Conservation (phyloP, 2,888 invertebrate genomes). For the Eudiplozoon nipponicum region DNA sequence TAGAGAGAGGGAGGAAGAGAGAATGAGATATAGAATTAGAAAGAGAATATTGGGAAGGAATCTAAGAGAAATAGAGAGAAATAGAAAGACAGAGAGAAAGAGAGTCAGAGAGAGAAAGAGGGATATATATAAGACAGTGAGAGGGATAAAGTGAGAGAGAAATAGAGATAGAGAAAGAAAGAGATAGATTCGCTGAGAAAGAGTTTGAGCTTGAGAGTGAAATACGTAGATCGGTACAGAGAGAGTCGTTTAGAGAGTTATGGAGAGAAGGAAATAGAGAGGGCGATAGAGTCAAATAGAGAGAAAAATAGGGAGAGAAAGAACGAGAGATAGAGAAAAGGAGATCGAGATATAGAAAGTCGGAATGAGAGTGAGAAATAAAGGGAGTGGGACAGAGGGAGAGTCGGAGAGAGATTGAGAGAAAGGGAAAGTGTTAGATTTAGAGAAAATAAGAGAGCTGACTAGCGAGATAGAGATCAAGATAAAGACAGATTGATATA, state of each 20-base stretch:
- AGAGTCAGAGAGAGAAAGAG: slow-evolving; percentile 2
- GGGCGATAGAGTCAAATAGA: slow-evolving; percentile 1
- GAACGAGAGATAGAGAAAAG: slow-evolving; percentile 10
- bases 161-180: slow-evolving; percentile 12
- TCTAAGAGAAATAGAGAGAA: background rate
- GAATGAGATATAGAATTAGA: background rate
- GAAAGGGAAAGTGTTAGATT: background rate
- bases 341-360: slow-evolving; percentile 3
- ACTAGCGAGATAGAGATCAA: background rate
- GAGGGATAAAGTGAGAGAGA: slow-evolving; percentile 14
- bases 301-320: slow-evolving; percentile 1
- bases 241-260: slow-evolving; percentile 1
- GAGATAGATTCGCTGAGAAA: slow-evolving; percentile 8
- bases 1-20: slow-evolving; percentile 1
- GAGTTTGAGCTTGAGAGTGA: slow-evolving; percentile 8
- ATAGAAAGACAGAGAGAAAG: background rate
- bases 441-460: background rate
- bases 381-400: slow-evolving; percentile 3
- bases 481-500: background rate
- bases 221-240: background rate
- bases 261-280: slow-evolving; percentile 1
- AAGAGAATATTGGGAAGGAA: background rate
- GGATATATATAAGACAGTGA: background rate
- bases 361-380: background rate
- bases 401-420: background rate